A percentile compares a stretch with the other conserved stretches of the same genome.
These are phyloP conservation scores for Synergus japonicus DNA, from an alignment of 2,888 invertebrate species.

Conservation along the genomic window DNA sequence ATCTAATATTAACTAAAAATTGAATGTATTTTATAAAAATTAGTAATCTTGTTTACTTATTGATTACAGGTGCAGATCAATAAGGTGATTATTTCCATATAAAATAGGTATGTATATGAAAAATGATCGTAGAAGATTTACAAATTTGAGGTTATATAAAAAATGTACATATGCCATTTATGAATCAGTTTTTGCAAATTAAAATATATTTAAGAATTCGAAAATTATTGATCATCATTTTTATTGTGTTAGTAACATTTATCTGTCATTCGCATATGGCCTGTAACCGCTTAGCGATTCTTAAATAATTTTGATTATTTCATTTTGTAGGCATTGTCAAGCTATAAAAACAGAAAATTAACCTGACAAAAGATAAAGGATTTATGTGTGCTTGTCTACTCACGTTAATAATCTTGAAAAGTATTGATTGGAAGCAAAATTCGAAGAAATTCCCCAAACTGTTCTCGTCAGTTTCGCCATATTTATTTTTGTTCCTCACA, in stretches of 20 bases:
- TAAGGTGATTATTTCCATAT: background rate
- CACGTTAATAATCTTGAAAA: constrained; percentile 73
- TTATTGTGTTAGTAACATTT: background rate
- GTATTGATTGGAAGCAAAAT: constrained; percentile 74
- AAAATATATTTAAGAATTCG: background rate
- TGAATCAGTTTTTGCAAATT: background rate
- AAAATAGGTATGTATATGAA: background rate
- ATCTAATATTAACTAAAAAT: background rate
- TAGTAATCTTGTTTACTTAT: background rate
- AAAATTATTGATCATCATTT: background rate
- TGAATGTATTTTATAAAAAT: background rate
- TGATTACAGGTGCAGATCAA: background rate
- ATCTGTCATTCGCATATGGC: background rate
- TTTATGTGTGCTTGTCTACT: constrained; percentile 57
- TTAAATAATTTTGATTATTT: background rate
- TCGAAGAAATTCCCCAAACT: constrained; percentile 74
- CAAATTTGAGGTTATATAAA: background rate
- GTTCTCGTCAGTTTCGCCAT: constrained; percentile 73
- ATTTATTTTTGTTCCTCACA: constrained; percentile 47
- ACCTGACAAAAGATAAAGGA: background rate
- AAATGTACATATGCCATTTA: background rate
- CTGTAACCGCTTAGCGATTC: background rate
- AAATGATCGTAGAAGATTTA: background rate
- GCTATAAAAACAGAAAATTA: constrained; percentile 30
- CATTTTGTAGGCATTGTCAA: constrained; percentile 16